phyloP scores from a whole-genome alignment of 1,140 invertebrate species.

The Anagrus nilaparvatae region DNA sequence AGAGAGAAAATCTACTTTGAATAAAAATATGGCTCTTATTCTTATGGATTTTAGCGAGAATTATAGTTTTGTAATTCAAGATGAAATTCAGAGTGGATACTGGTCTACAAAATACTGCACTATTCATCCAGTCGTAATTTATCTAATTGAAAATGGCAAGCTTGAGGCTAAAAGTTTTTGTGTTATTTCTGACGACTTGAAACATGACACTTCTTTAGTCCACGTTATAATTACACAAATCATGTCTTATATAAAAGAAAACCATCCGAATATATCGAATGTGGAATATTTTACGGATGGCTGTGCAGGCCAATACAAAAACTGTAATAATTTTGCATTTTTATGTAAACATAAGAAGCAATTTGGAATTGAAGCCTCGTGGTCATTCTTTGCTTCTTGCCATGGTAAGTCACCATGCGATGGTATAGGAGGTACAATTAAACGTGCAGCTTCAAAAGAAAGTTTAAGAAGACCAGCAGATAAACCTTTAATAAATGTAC shows the following conservation, averaged over 20 bases:
- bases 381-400: not conserved
- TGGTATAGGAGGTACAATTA: not conserved
- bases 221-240: not conserved
- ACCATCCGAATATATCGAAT: not conserved
- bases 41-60: slow-evolving; percentile 15
- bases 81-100: slow-evolving; percentile 11
- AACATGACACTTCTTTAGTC: not conserved
- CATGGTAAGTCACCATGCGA: not conserved
- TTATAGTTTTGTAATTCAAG: slow-evolving; percentile 9
- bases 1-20: slow-evolving; percentile 6
- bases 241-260: not conserved
- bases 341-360: not conserved
- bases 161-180: slow-evolving; percentile 1
- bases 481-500: slow-evolving; percentile 10
- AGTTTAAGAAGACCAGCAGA: not conserved
- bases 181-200: not conserved
- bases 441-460: not conserved
- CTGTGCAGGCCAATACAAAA: not conserved
- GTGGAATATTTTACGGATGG: not conserved
- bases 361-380: not conserved
- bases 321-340: not conserved
- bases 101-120: slow-evolving; percentile 12
- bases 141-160: slow-evolving; percentile 3
- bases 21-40: slow-evolving; percentile 1
- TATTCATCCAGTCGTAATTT: slow-evolving; percentile 11